Conservation (phyloP, 2,888 invertebrate species). For the Mythimna ferrago region DNA sequence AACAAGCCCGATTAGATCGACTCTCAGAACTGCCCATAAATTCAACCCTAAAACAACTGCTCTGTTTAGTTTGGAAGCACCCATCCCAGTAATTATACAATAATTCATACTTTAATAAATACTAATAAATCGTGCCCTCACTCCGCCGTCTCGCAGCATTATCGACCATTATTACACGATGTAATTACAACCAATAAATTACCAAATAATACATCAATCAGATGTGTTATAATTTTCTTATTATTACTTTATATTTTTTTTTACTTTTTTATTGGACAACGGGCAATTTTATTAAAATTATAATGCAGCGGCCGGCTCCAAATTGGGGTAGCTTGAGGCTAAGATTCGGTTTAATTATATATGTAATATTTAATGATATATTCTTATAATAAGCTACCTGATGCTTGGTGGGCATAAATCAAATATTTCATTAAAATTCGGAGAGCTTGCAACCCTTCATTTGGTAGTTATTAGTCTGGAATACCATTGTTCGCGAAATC, state of each 20-base stretch:
- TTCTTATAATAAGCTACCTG: slow-evolving; percentile 91
- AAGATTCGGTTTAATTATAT: slow-evolving; percentile 89
- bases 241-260: slow-evolving; percentile 76
- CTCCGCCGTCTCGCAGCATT: slow-evolving; percentile 80
- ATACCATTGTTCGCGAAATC: slow-evolving; percentile 82
- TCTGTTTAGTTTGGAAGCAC: slow-evolving; percentile 89
- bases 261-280: slow-evolving; percentile 80
- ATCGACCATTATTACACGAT: slow-evolving; percentile 89
- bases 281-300: slow-evolving; percentile 90
- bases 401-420: slow-evolving; percentile 88
- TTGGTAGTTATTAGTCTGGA: slow-evolving; percentile 81
- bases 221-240: slow-evolving; percentile 90
- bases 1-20: slow-evolving; percentile 83
- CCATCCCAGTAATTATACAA: slow-evolving; percentile 90
- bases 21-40: slow-evolving; percentile 87
- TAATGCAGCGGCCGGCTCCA: slow-evolving; percentile 83
- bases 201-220: slow-evolving; percentile 91
- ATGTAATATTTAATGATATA: slow-evolving; percentile 90
- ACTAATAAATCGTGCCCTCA: slow-evolving; percentile 89
- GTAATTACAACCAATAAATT: slow-evolving; percentile 90
- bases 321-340: slow-evolving; percentile 89
- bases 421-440: slow-evolving; percentile 90
- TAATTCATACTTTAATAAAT: slow-evolving; percentile 91
- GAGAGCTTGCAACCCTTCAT: slow-evolving; percentile 87
- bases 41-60: slow-evolving; percentile 87